Evolutionary conservation across 2,888 invertebrate genomes (phyloP), one percentile per base, ranked within the genome.

Genomic region (Philereme transversata): DNA sequence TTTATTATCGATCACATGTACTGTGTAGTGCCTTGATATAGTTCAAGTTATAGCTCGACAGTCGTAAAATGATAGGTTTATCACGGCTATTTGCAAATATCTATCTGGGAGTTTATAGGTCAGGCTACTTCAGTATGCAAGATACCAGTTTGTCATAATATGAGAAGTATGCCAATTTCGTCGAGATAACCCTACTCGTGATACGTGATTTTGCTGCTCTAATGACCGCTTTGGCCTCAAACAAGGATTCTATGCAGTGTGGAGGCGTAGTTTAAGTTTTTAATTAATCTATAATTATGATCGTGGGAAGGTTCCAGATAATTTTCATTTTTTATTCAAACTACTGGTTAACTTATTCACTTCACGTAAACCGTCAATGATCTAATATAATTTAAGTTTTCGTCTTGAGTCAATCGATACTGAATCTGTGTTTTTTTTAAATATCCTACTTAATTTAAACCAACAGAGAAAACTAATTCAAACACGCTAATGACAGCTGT

Each of bases 401-500:
- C 1, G 22, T 22, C 1, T 22, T 22, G 22, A 22, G 22, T 22
- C 22, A 3, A 22, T 22, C 22, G 22, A 22, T 22, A 22, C 22
- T 22, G 22, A 22, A 22, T 22, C 22, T 22, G 22, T 22, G 22
- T 1, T 22, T 22, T 22, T 22, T 22, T 22, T 22, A 22, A n/a
- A 22, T 3, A 22, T 22, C 3, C 3, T 22, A 22, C 22, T 22
- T 22, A 40, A 40, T 8, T 3, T 8, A 40, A 7, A 40, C 40
- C 6, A 40, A 40, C 7, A 40, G 40, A 45, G 5, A 48, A 36
- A 54, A 51, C 41, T 47, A 56, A 51, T 45, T 53, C 48, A 62
- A 60, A 56, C 51, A 49, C 36, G 38, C 44, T 74, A 76, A 78
- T 78, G 79, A 79, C 73, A 82, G 73, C 67, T 76, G 79, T 77